phyloP scores from a whole-genome alignment of 2,888 invertebrate genomes.

The Stenchaetothrips biformis region DNA sequence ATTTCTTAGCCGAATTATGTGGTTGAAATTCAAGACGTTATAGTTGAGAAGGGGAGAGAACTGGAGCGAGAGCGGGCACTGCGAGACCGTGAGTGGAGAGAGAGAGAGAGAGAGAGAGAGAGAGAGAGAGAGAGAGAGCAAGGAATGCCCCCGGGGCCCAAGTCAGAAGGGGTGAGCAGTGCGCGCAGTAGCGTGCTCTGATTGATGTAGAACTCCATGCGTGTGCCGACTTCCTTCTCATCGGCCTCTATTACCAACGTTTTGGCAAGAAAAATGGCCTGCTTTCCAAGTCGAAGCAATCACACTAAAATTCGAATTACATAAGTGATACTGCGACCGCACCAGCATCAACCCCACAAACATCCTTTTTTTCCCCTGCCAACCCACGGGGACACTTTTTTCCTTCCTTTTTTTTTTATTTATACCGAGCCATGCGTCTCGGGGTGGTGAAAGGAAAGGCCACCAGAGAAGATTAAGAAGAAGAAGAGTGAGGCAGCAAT shows the following conservation, averaged over 20 bases:
- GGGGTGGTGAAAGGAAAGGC: not conserved
- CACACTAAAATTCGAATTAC: slow-evolving; percentile 22
- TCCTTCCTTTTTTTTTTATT: not conserved
- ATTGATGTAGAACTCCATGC: not conserved
- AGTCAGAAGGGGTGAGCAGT: not conserved
- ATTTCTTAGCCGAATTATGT: slow-evolving; percentile 21
- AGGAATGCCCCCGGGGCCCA: slow-evolving; percentile 7
- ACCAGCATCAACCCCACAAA: not conserved
- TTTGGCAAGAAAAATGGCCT: no score
- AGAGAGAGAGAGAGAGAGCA: not conserved
- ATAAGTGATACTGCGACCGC: not conserved
- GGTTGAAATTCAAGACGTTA: slow-evolving; percentile 19
- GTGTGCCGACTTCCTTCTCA: not conserved
- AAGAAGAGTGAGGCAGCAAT: not conserved
- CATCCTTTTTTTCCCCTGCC: not conserved
- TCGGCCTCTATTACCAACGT: no score
- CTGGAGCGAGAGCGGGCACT: no score
- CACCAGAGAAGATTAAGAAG: not conserved
- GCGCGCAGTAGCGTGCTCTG: not conserved
- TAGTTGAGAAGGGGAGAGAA: not conserved
- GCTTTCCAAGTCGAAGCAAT: not conserved
- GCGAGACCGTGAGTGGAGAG: no score
- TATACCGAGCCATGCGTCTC: not conserved
- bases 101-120: not conserved
- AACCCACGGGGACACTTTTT: not conserved